phyloP scores from a whole-genome alignment of 2,113 vertebrate species.

The Sigmodon hispidus region DNA sequence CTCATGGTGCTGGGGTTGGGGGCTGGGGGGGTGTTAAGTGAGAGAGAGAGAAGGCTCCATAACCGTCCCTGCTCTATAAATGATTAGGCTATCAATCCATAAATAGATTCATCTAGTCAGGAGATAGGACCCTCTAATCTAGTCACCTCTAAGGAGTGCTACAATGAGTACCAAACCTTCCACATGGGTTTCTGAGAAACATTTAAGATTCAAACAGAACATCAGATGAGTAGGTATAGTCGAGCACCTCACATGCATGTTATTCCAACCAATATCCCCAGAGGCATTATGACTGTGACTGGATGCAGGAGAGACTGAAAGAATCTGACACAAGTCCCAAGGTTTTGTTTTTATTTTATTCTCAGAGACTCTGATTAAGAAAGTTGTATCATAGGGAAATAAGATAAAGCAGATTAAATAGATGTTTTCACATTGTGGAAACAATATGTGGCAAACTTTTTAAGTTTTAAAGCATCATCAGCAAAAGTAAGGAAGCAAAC shows the following conservation, averaged over 20 bases:
- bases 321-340: neutral
- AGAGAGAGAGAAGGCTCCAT: neutral
- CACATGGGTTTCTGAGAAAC: neutral
- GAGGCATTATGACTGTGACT: neutral
- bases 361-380: neutral
- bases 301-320: neutral
- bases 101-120: neutral
- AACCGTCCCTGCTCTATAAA: neutral
- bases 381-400: neutral
- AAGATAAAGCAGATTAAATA: neutral
- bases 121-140: neutral
- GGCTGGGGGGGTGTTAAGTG: too few species aligned
- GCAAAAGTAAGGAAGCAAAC: constrained; percentile 20
- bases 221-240: neutral
- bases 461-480: neutral
- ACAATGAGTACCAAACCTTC: neutral
- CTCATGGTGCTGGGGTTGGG: too few species aligned
- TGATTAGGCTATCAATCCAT: neutral
- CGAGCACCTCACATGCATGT: neutral
- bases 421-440: neutral
- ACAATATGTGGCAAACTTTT: neutral
- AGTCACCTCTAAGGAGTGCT: neutral
- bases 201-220: neutral
- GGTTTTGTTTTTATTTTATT: neutral
- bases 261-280: neutral